phyloP scores from a whole-genome alignment of 92 coral and sea anemone genomes.

The Anthopleura xanthogrammica region DNA sequence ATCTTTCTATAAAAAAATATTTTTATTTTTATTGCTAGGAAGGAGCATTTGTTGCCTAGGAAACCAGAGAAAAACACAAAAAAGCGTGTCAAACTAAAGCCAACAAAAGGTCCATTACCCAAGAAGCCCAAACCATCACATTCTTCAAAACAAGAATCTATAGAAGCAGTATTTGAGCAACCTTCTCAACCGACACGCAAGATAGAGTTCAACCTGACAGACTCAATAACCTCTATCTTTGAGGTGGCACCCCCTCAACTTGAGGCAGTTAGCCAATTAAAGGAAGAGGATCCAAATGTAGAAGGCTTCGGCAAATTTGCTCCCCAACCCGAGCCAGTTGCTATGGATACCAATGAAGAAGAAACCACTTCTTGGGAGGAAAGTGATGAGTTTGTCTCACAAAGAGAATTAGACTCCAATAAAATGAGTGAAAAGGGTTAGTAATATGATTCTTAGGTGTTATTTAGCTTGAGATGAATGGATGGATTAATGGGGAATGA shows the following conservation, averaged over 20 bases:
- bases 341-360: slow-evolving; percentile 38
- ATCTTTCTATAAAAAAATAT: no score
- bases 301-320: slow-evolving; percentile 96
- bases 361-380: slow-evolving; percentile 50
- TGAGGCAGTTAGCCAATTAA: not conserved
- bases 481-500: not conserved
- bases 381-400: slow-evolving; percentile 70
- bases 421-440: slow-evolving; percentile 78
- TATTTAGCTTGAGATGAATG: not conserved
- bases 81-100: slow-evolving; percentile 60
- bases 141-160: slow-evolving; percentile 60
- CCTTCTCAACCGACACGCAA: slow-evolving; percentile 74
- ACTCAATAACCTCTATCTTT: slow-evolving; percentile 90
- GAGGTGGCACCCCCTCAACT: slow-evolving; percentile 74
- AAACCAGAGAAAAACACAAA: slow-evolving; percentile 48
- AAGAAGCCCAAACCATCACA: slow-evolving; percentile 50
- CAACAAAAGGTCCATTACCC: slow-evolving; percentile 62
- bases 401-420: slow-evolving; percentile 68
- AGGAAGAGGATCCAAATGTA: slow-evolving; percentile 15
- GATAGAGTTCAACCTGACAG: slow-evolving; percentile 85
- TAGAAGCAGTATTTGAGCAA: slow-evolving; percentile 88
- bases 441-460: not conserved
- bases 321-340: slow-evolving; percentile 46
- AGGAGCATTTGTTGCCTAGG: slow-evolving; percentile 41
- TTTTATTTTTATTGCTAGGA: slow-evolving; percentile 32